Conservation (phyloP, 2,113 vertebrate species). For the Pterocles orientalis region DNA sequence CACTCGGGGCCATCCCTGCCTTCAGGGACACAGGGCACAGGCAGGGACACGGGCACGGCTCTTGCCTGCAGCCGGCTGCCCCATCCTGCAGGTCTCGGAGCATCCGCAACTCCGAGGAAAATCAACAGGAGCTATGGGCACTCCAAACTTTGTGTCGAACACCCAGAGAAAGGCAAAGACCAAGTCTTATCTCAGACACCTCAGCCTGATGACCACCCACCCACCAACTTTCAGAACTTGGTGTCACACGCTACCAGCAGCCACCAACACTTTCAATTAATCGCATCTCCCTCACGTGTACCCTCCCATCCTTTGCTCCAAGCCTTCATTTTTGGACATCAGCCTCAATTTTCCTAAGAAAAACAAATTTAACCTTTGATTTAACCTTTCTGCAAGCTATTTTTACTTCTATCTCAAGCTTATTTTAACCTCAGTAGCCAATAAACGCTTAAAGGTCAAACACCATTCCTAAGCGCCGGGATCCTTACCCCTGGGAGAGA, state of each 20-base stretch:
- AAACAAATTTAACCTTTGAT: constrained; percentile 64
- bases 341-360: constrained; percentile 46
- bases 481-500: background rate
- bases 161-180: background rate
- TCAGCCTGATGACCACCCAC: background rate
- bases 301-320: background rate
- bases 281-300: background rate
- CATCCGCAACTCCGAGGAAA: background rate
- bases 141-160: background rate
- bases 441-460: constrained; percentile 66
- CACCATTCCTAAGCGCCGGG: constrained; percentile 13
- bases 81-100: background rate
- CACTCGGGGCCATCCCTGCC: background rate
- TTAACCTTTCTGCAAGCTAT: constrained; percentile 64
- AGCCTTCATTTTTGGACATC: background rate
- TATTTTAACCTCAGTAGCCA: constrained; percentile 60
- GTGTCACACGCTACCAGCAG: constrained; percentile 52
- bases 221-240: background rate
- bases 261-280: background rate
- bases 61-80: background rate
- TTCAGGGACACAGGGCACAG: background rate
- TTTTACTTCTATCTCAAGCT: constrained; percentile 54
- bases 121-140: background rate
- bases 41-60: background rate
- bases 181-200: background rate